phyloP scores from a whole-genome alignment of 2,113 vertebrate genomes.

The Calonectris borealis region DNA sequence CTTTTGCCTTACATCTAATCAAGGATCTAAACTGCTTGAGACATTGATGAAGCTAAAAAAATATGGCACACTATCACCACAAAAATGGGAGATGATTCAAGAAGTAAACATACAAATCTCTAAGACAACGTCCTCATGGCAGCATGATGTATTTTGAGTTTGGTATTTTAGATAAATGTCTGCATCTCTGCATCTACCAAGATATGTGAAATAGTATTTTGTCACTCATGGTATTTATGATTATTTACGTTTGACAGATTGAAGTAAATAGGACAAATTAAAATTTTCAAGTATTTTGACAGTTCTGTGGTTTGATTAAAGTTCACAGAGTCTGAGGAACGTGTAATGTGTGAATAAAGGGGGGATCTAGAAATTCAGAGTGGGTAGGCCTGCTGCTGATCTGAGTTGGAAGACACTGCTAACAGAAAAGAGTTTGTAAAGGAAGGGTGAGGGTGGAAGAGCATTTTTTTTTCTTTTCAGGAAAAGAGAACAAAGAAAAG shows the following conservation, averaged over 20 bases:
- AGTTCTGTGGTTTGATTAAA: neutral
- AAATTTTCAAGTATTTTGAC: neutral
- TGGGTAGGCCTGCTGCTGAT: neutral
- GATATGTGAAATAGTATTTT: neutral
- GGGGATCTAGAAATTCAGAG: neutral
- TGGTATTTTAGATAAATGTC: neutral
- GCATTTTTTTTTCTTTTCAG: neutral
- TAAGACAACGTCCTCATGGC: neutral
- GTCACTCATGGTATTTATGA: neutral
- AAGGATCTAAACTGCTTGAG: neutral
- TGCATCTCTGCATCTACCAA: neutral
- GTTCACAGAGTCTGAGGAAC: neutral
- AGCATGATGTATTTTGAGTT: neutral
- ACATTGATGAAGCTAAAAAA: neutral
- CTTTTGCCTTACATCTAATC: neutral
- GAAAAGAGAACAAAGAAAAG: neutral
- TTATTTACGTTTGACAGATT: neutral
- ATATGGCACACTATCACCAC: neutral
- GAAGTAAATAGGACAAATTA: neutral
- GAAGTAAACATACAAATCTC: neutral
- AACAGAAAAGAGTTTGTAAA: neutral
- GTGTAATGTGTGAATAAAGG: neutral
- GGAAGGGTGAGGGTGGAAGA: neutral
- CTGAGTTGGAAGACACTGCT: neutral
- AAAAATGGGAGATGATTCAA: neutral